phyloP scores from a whole-genome alignment of 2,113 vertebrate species.

The Barbus barbus region DNA sequence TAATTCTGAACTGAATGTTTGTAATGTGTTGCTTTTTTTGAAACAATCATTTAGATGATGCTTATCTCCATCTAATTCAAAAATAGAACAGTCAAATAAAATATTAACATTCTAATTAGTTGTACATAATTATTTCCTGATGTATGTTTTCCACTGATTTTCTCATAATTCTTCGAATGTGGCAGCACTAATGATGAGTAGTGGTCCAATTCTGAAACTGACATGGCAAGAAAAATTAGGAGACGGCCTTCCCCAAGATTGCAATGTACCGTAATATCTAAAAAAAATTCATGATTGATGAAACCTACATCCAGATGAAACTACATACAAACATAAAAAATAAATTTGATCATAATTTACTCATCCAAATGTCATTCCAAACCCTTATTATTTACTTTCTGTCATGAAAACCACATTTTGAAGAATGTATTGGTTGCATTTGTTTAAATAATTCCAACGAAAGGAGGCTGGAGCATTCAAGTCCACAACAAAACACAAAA shows the following conservation, averaged over 20 bases:
- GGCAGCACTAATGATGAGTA: background rate
- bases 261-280: background rate
- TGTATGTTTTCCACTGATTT: background rate
- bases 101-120: constrained; percentile 26
- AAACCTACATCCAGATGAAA: background rate
- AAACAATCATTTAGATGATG: constrained; percentile 10
- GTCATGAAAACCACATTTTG: too few relatives aligned
- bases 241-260: background rate
- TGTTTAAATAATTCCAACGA: too few relatives aligned
- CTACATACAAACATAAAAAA: too few relatives aligned
- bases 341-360: too few relatives aligned
- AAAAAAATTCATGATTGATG: background rate
- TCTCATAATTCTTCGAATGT: background rate
- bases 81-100: constrained; percentile 27
- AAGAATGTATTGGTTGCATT: too few relatives aligned
- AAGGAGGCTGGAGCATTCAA: too few relatives aligned
- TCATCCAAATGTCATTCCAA: too few relatives aligned
- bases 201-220: background rate
- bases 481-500: too few relatives aligned
- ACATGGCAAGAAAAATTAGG: background rate
- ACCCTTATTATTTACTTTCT: too few relatives aligned
- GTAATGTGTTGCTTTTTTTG: constrained; percentile 11
- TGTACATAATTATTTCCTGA: constrained; percentile 5
- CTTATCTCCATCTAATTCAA: constrained; percentile 1
- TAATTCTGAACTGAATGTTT: constrained; percentile 30